These are phyloP conservation scores for Sebastes alutus DNA, from an alignment of 2,797 vertebrate genomes.

Conservation along the genomic window DNA sequence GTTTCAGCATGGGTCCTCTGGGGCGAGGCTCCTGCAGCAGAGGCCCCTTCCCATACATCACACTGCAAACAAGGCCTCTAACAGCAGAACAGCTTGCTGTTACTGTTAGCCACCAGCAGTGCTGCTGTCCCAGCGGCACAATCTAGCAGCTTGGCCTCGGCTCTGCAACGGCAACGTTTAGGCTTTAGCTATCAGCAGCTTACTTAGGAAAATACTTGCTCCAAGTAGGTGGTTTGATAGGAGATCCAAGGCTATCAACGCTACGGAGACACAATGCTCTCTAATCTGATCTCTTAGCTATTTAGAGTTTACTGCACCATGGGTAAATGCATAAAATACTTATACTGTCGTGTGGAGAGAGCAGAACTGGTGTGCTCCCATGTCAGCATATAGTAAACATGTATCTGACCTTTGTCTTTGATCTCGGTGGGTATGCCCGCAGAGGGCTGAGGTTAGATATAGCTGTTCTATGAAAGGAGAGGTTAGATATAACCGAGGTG, in stretches of 20 bases:
- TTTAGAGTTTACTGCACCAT: conserved; percentile 33
- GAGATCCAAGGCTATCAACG: conserved; percentile 12
- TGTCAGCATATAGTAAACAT: conserved; percentile 52
- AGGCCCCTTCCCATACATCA: conserved; percentile 75
- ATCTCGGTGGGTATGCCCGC: conserved; percentile 58
- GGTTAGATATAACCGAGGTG: conserved; percentile 75
- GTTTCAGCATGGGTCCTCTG: conserved; percentile 75
- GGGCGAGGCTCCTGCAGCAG: conserved; percentile 63
- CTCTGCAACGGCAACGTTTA: conserved; percentile 54
- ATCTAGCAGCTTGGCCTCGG: conserved; percentile 65
- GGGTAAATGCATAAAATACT: conserved; percentile 27
- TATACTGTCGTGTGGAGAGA: not conserved
- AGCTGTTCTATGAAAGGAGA: conserved; percentile 68
- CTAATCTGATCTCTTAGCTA: conserved; percentile 15
- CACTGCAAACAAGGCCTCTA: conserved; percentile 70
- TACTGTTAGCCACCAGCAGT: conserved; percentile 74
- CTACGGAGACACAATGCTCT: conserved; percentile 1
- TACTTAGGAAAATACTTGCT: conserved; percentile 50
- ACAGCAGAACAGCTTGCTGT: conserved; percentile 73
- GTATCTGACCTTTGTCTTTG: conserved; percentile 65
- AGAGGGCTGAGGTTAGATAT: conserved; percentile 73
- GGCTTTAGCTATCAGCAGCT: conserved; percentile 48
- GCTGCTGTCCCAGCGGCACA: conserved; percentile 67
- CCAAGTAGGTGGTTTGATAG: conserved; percentile 32
- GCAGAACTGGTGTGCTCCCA: not conserved